Evolutionary conservation across 1,140 invertebrate genomes (phyloP).

Genomic region (Diachasmimorpha longicaudata): DNA sequence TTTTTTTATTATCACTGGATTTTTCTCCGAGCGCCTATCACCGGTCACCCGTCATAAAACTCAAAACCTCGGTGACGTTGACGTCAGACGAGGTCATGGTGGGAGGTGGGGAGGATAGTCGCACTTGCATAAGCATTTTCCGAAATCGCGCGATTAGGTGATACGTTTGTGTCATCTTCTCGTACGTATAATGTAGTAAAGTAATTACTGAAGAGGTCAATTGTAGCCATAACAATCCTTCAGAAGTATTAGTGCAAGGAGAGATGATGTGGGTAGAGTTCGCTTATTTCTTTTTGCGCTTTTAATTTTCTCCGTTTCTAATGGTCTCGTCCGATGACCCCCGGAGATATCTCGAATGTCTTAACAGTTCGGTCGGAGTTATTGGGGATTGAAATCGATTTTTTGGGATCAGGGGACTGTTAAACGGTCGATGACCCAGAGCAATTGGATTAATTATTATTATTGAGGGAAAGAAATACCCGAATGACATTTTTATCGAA

Average conservation of each 20-base stretch:
- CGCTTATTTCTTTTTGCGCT: not conserved
- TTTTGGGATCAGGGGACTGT: not conserved
- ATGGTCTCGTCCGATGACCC: not conserved
- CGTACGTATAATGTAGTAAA: no score
- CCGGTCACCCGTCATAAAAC: not conserved
- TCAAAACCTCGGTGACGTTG: not conserved
- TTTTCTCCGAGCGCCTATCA: not conserved
- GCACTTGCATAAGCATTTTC: slow-evolving; percentile 17
- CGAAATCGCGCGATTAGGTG: not conserved
- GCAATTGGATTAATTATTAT: not conserved
- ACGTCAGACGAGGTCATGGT: not conserved
- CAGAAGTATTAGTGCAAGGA: not conserved
- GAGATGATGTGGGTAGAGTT: not conserved
- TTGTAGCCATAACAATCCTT: not conserved
- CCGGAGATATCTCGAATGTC: not conserved
- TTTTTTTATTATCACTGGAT: not conserved
- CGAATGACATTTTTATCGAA: no score
- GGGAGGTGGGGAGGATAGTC: not conserved
- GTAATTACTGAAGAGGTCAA: not conserved
- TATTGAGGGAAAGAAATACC: not conserved
- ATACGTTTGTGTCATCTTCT: no score
- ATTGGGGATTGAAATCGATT: not conserved
- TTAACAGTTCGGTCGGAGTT: not conserved
- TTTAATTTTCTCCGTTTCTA: not conserved
- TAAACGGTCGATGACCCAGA: not conserved